Evolutionary conservation across 2,797 vertebrate species (phyloP), one percentile per base, ranked within the genome.

Genomic region (Tauraco hartlaubi): DNA sequence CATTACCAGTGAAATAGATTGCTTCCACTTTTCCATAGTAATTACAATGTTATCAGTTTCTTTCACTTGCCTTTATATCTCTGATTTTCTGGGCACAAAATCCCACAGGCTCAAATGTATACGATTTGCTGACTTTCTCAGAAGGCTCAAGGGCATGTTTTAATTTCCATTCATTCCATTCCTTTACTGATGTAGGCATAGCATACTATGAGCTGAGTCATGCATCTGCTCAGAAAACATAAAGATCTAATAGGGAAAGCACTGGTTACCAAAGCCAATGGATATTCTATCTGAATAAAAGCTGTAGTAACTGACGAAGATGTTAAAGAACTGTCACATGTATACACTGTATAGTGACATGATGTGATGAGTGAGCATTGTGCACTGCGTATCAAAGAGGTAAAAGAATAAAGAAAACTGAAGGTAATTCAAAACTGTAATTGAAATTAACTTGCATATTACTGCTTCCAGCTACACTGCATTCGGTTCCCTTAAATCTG

Each of bases 211-310:
- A 85, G 22, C 33, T 35, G 48, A 80, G 33, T 48, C 64, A 49
- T 3, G 3, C 0, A 0, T 46, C 46, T 90, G 54, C 51, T 51
- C 26, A 84, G 46, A 71, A 85, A 83, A 71, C 3, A 5, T 26
- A 41, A 68, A 77, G 41, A 56, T 59, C 44, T 91, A 75, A 66
- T 29, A 89, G 25, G 17, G 33, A 66, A 80, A 74, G 41, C 16
- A 33, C 22, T n/a, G 9, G 15, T 56, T 77, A 79, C 48, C 39
- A 66, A 75, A 78, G 20, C 6, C 58, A 88, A 18, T 46, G 23
- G 39, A 29, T 77, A 68, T 56, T 92, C 88, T 66, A 44, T 26
- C 37, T 43, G 43, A 82, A 15, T 76, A 80, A 78, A 93, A 94
- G 26, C 44, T 25, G 7, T 20, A 85, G 44, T 26, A 80, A 74